Conservation (phyloP, 2,797 vertebrate species). For the Geotrypetes seraphini region DNA sequence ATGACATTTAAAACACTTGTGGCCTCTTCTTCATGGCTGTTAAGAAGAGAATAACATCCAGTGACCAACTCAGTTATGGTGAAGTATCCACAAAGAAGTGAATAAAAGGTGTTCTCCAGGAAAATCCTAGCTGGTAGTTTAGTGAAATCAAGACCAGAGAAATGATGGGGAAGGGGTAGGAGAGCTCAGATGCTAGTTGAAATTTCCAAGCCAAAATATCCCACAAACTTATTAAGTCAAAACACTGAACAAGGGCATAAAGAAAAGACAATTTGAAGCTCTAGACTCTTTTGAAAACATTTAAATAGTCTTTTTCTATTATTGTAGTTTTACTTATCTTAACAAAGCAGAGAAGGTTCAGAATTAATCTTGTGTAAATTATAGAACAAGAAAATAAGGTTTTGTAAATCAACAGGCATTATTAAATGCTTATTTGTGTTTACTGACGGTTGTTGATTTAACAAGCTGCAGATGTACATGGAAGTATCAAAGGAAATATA, state of each 20-base stretch:
- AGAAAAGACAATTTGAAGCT: slow-evolving; percentile 23
- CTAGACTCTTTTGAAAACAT: slow-evolving; percentile 13
- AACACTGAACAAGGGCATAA: neutral
- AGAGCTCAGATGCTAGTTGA: too few relatives aligned
- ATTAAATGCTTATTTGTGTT: slow-evolving; percentile 36
- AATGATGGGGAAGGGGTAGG: slow-evolving; percentile 10
- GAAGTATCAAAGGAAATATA: slow-evolving; percentile 34
- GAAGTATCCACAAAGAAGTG: slow-evolving; percentile 70
- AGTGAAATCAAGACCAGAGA: slow-evolving; percentile 50
- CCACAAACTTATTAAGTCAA: slow-evolving; percentile 17
- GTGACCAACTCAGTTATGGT: slow-evolving; percentile 57
- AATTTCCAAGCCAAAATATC: too few relatives aligned
- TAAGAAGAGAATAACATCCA: slow-evolving; percentile 39
- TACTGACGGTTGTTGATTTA: slow-evolving; percentile 44
- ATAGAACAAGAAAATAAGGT: slow-evolving; percentile 15
- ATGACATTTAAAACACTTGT: too few relatives aligned
- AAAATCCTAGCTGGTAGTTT: slow-evolving; percentile 66
- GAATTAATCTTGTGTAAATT: slow-evolving; percentile 24
- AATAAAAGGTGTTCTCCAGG: slow-evolving; percentile 63
- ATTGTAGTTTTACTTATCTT: slow-evolving; percentile 31
- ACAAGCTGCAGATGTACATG: slow-evolving; percentile 44
- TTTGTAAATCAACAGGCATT: slow-evolving; percentile 36
- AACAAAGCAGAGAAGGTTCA: slow-evolving; percentile 26
- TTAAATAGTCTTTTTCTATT: slow-evolving; percentile 19
- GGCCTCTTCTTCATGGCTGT: too few relatives aligned